Base-by-base conservation (phyloP, 2,113 vertebrate genomes). In the Channa maculata region DNA sequence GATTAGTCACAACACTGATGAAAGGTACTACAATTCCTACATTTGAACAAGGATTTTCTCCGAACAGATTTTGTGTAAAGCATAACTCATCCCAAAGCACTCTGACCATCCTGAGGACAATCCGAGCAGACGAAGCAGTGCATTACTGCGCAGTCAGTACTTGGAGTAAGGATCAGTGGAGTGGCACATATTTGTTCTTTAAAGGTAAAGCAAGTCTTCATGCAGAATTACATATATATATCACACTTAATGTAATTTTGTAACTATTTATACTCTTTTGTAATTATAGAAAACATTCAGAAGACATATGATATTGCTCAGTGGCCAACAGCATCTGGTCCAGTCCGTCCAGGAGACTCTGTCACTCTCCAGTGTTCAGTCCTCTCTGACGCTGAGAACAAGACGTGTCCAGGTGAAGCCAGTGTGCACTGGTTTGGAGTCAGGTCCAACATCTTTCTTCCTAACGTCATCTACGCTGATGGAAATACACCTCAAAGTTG, bases 351-450 rank as follows among this genome's bases (percentile, higher is more conserved):
- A 59, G 89, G 82, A 71, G 79, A 74, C 59, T 37, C 63, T 0
- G 57, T 86, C 54, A 80, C 54, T 52, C 79, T 89, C 36, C 70
- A 72, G 60, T 91, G 87, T 66, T 87, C 83, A 10, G 43, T 86
- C 52, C 3, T 66, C 9, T 64, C 66, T 12, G 34, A 52, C 48
- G 54, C 51, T 51, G 13, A 14, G 3, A 41, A 6, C 0, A 33
- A 14, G 3, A 14, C 52, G 5, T 90, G 80, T 44, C 9, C 63
- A 2, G 62, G 37, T 11, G 60, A 69, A n/a, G 53, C 45, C 57
- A 71, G 57, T 6, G 66, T 89, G 43, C 39, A 54, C 70, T 89
- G 85, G 89, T 84, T 84, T 49, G 58, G 54, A 74, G 50, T 45
- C n/a, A 15, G 46, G 48, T 9, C 67, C 46, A 70, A 74, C 15